Evolutionary conservation across 2,888 invertebrate genomes (phyloP), one percentile per base, ranked within the genome.

Genomic region (Anagyrus pseudococci): DNA sequence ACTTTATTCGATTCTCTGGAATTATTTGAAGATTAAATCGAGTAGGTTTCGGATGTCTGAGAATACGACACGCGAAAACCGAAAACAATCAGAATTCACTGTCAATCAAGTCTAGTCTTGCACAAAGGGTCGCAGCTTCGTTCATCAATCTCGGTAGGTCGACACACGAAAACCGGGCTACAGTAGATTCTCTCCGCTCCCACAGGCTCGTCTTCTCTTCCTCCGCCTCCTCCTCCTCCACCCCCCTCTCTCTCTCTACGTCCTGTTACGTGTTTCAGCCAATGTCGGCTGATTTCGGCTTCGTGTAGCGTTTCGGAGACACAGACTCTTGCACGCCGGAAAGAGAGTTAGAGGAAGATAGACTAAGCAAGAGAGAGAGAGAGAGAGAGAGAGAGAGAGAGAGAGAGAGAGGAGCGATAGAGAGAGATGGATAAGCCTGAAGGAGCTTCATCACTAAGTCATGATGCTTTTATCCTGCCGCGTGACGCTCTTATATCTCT

Each of bases 401-500:
- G n/a, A n/a, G n/a, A n/a, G n/a, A n/a, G n/a, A n/a, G n/a, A n/a
- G n/a, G n/a, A n/a, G n/a, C n/a, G 46, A 26, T 15, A 4, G 47
- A 17, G 41, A 17, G 19, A 23, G 1, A 25, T 7, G n/a, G 41
- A 15, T 15, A 41, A 17, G n/a, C 53, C 49, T 56, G 59, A 58
- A 49, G 33, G 56, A 71, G 71, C 64, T 74, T 79, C 78, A 79
- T 79, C 75, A 75, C 75, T 79, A 75, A 79, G 72, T 79, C 79
- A 79, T 72, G 79, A 78, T 74, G 79, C 79, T 79, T 78, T 79
- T 78, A 78, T 78, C 77, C 74, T 61, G 57, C 41, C 19, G 20
- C 62, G 67, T 69, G 71, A 70, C 73, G 72, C 68, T 71, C 71
- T 69, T 71, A 71, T 70, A 69, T 72, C 69, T 71, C 70, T 46